Evolutionary conservation across 2,888 invertebrate species (phyloP).

Genomic region (Aphodius granarius): DNA sequence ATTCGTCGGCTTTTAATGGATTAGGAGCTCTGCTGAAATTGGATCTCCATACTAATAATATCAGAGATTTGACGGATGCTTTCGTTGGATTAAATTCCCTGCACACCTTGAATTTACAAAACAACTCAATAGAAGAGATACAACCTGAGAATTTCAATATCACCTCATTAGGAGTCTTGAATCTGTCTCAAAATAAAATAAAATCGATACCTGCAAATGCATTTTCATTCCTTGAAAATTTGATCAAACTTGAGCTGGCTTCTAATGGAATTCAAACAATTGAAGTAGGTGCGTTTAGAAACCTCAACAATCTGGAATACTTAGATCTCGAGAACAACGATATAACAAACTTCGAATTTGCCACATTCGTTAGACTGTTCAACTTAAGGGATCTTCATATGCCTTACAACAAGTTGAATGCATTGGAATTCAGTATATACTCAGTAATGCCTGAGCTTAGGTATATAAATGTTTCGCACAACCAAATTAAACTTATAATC

Average conservation of each 20-base stretch:
- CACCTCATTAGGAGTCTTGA: conserved; percentile 41
- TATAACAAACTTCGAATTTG: conserved; percentile 39
- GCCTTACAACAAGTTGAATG: conserved; percentile 42
- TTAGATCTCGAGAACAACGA: conserved; percentile 44
- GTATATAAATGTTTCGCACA: conserved; percentile 45
- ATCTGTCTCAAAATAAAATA: conserved; percentile 43
- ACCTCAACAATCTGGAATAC: conserved; percentile 43
- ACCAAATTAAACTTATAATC: conserved; percentile 39
- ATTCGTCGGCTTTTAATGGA: conserved; percentile 43
- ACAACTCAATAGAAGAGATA: conserved; percentile 42
- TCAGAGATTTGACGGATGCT: conserved; percentile 36
- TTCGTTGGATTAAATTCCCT: conserved; percentile 35
- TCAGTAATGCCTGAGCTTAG: conserved; percentile 47
- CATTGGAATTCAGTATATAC: conserved; percentile 45
- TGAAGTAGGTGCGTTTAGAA: conserved; percentile 40
- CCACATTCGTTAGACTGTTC: conserved; percentile 41
- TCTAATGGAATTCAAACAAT: conserved; percentile 41
- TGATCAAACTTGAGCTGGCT: conserved; percentile 42
- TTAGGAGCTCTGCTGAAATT: conserved; percentile 40
- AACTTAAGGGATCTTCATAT: conserved; percentile 42
- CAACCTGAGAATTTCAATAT: conserved; percentile 41
- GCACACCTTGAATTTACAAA: conserved; percentile 40
- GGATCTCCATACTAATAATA: conserved; percentile 44
- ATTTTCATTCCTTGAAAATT: conserved; percentile 36
- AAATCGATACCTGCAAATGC: conserved; percentile 33